Conservation (phyloP, 2,113 vertebrate species). For the human region GRCh38 chr4:23297501-23298000, state of each 20-base stretch:
- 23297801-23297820: background rate
- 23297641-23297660: background rate
- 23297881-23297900: background rate
- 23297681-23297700: background rate
- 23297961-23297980: background rate
- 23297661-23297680: background rate
- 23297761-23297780: background rate
- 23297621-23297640: background rate
- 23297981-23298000: background rate
- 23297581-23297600: background rate
- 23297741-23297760: background rate
- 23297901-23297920: background rate
- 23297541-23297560: background rate
- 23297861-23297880: background rate
- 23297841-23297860: background rate
- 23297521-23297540: background rate
- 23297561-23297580: background rate
- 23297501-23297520: background rate
- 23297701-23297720: background rate
- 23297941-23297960: background rate
- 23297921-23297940: background rate
- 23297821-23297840: background rate
- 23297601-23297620: conserved; percentile 29
- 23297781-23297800: background rate
- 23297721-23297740: background rate